Evolutionary conservation across 2,888 invertebrate genomes (phyloP), one percentile per base, ranked within the genome.

Genomic region (Megalurothrips usitatus): DNA sequence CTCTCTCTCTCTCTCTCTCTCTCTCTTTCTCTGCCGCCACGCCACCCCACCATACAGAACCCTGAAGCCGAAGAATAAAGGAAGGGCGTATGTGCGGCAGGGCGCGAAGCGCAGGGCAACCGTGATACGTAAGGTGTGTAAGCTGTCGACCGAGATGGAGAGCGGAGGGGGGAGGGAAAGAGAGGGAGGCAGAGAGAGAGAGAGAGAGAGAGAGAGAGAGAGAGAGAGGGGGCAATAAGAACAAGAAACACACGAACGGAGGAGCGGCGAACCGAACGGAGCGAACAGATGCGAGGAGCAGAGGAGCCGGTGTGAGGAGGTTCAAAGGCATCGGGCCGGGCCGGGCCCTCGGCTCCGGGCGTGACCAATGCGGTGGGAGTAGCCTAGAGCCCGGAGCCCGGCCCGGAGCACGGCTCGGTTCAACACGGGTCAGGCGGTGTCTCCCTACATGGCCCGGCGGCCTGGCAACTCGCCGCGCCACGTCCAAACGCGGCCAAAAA

Each of bases 401-500:
- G 52, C 34, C 6, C 34, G 34, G 34, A 2, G 2, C 34, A 6
- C 19, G 52, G 52, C 23, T 23, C 68, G 68, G 68, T 75, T 75
- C 68, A 75, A 26, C 68, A 8, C 23, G 68, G 68, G 68, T 75
- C 68, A 75, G 68, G 68, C 26, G 68, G 68, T 75, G 10, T 75
- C 6, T 23, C 68, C 68, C 9, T 75, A 75, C 68, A 26, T 12
- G 68, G 68, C 6, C 34, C 34, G 34, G 34, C 58, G 58, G 58
- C 34, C 2, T 43, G 34, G 34, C 34, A 6, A 6, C 34, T 6
- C 34, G 3, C 34, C 6, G 34, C 6, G 34, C 34, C 34, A 43
- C 34, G 6, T 43, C 34, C 34, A 43, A 43, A 43, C 34, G 34
- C 34, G 34, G 34, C 34, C 34, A 43, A 43, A 43, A 43, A n/a